These are phyloP conservation scores for Trichonephila clavipes DNA, from an alignment of 1,140 invertebrate genomes.

Conservation along the genomic window DNA sequence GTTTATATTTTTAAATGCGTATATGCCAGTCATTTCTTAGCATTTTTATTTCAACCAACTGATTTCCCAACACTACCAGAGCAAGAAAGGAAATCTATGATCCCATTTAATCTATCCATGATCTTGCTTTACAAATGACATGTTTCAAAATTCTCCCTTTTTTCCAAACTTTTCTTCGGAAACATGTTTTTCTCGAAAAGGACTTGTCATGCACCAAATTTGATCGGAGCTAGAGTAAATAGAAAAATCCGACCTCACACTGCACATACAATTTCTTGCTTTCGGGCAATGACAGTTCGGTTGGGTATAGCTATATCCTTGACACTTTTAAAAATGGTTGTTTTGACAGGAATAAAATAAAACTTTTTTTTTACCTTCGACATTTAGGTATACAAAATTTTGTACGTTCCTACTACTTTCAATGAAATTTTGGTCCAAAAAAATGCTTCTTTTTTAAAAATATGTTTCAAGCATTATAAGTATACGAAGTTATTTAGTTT, in stretches of 20 bases:
- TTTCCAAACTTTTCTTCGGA: background rate
- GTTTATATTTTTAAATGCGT: background rate
- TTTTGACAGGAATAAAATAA: too few species aligned
- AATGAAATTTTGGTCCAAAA: too few species aligned
- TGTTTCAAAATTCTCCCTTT: background rate
- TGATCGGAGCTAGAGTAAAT: background rate
- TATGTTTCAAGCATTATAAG: too few species aligned
- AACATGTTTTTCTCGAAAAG: slow-evolving; percentile 9
- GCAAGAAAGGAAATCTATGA: background rate
- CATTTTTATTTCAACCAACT: background rate
- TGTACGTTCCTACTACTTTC: too few species aligned
- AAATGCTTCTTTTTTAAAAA: too few species aligned
- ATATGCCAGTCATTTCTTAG: background rate
- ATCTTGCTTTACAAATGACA: slow-evolving; percentile 10
- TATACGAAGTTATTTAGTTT: too few species aligned
- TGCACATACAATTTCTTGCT: background rate
- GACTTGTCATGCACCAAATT: slow-evolving; percentile 6
- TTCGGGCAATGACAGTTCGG: background rate
- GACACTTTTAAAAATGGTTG: too few species aligned
- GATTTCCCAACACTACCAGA: background rate
- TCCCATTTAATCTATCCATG: background rate
- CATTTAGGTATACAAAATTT: too few species aligned
- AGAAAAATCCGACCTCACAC: background rate
- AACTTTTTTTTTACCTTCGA: too few species aligned
- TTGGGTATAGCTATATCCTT: background rate